phyloP scores from a whole-genome alignment of 2,113 vertebrate species.

The Henicopernis longicauda region DNA sequence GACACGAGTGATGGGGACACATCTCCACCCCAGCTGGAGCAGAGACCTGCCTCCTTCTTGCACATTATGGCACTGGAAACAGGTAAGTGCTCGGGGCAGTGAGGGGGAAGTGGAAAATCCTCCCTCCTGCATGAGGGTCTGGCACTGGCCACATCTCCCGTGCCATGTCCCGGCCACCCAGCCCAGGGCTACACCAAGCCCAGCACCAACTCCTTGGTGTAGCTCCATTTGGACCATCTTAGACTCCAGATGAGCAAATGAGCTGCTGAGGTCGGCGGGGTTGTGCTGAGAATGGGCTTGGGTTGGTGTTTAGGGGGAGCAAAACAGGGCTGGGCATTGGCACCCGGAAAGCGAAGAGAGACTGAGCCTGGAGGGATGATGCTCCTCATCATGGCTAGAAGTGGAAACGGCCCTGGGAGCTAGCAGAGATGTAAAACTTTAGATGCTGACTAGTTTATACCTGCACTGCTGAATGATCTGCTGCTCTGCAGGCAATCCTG shows the following conservation, averaged over 20 bases:
- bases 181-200: not conserved
- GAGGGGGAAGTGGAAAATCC: not conserved
- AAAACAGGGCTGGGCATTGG: not conserved
- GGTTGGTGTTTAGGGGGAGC: not conserved
- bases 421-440: not conserved
- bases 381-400: accelerated
- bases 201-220: not conserved
- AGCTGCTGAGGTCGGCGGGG: not conserved
- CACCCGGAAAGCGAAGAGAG: too few species aligned
- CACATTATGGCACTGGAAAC: not conserved
- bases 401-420: not conserved
- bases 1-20: not conserved
- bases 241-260: not conserved
- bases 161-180: not conserved
- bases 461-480: not conserved
- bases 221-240: not conserved
- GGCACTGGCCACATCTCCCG: not conserved
- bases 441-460: not conserved
- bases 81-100: not conserved
- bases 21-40: not conserved
- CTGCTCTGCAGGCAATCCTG: not conserved
- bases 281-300: not conserved
- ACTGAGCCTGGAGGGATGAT: not conserved
- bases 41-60: not conserved
- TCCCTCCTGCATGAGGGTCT: not conserved